These are phyloP conservation scores for Hemistola chrysoprasaria DNA, from an alignment of 2,888 invertebrate genomes.

Conservation along the genomic window DNA sequence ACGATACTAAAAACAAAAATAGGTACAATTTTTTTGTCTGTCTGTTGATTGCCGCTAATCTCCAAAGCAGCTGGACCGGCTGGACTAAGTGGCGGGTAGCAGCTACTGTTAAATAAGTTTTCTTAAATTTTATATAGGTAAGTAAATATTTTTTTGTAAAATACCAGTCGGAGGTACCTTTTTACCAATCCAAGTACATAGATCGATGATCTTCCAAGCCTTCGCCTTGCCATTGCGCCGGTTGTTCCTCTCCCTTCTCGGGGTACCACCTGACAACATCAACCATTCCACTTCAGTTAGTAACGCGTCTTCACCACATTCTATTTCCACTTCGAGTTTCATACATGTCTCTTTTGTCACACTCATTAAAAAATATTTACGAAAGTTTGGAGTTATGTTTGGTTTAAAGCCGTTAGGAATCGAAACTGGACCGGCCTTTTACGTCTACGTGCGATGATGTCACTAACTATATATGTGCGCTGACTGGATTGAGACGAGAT, in stretches of 20 bases:
- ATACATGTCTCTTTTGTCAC: conserved; percentile 37
- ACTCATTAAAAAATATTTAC: conserved; percentile 8
- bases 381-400: conserved; percentile 4
- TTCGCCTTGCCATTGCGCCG: conserved; percentile 53
- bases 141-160: no score
- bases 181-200: conserved; percentile 71
- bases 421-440: conserved; percentile 13
- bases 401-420: conserved; percentile 2
- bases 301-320: conserved; percentile 52
- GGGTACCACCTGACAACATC: conserved; percentile 65
- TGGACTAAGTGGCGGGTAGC: no score
- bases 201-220: conserved; percentile 61
- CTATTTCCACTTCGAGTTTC: conserved; percentile 61
- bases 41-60: no score
- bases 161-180: conserved; percentile 48
- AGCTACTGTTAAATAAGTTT: no score
- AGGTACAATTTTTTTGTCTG: no score
- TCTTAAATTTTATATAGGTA: no score
- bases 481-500: conserved; percentile 32
- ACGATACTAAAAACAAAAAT: no score
- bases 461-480: conserved; percentile 44
- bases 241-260: conserved; percentile 52
- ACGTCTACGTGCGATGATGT: conserved; percentile 43
- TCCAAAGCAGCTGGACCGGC: no score
- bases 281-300: conserved; percentile 67